Percentiles rank a stretch among this genome's conserved stretches.
Evolutionary conservation across 2,113 vertebrate species (phyloP).

Genomic region (Alaudala cheleensis): DNA sequence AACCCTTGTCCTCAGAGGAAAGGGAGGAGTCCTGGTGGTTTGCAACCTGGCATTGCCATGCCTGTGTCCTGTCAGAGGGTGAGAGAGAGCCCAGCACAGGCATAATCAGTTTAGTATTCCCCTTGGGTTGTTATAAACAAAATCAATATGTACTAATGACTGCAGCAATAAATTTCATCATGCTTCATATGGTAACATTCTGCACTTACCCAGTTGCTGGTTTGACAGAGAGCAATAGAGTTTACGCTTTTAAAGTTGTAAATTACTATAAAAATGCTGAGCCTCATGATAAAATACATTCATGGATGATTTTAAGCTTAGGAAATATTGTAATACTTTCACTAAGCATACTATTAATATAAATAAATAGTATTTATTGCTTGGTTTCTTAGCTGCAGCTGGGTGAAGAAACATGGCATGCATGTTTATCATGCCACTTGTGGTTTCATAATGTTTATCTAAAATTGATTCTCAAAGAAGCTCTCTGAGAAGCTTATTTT

Average conservation of each 20-base stretch:
- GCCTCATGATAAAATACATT: conserved; percentile 73
- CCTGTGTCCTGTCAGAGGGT: not conserved
- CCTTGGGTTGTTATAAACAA: conserved; percentile 71
- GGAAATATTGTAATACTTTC: conserved; percentile 79
- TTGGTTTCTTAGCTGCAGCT: conserved; percentile 64
- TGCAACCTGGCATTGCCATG: not conserved
- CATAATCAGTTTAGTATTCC: conserved; percentile 68
- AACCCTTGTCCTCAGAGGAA: not conserved
- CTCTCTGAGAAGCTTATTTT: conserved; percentile 15
- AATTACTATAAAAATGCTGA: conserved; percentile 80
- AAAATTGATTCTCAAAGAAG: conserved; percentile 63
- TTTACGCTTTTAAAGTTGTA: conserved; percentile 80
- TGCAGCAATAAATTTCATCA: conserved; percentile 74
- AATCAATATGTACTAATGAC: conserved; percentile 80
- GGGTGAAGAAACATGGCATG: conserved; percentile 60
- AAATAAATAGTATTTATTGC: conserved; percentile 82
- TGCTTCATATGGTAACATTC: conserved; percentile 70
- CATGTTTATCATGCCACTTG: conserved; percentile 70
- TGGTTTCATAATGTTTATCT: conserved; percentile 69
- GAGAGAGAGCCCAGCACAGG: not conserved
- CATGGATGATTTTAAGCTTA: conserved; percentile 72
- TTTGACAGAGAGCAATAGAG: conserved; percentile 76
- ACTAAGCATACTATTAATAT: conserved; percentile 81
- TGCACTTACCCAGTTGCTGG: conserved; percentile 72
- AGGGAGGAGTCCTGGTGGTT: not conserved